Percentiles rank a stretch among this genome's conserved stretches.
These are phyloP conservation scores for Globodera rostochiensis DNA, from an alignment of 1,140 invertebrate genomes.

Conservation along the genomic window DNA sequence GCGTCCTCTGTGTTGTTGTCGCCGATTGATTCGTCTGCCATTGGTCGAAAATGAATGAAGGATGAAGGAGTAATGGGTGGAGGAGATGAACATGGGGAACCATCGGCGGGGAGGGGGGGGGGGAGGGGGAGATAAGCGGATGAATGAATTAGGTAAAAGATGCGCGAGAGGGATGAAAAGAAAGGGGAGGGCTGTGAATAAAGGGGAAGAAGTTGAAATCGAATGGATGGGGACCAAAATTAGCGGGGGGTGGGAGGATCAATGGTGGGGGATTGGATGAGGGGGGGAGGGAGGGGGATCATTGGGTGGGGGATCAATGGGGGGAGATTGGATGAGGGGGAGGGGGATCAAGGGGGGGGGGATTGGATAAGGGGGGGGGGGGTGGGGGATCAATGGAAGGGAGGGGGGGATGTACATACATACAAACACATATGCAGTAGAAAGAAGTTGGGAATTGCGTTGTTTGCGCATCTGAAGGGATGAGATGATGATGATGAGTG, in stretches of 20 bases:
- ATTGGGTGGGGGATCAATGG: too few relatives aligned
- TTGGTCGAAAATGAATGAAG: neutral
- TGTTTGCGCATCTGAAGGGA: neutral
- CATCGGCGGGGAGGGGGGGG: neutral
- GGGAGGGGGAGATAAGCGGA: neutral
- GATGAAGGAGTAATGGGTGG: neutral
- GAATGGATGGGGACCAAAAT: too few relatives aligned
- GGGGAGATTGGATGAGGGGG: too few relatives aligned
- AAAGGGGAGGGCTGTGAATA: neutral
- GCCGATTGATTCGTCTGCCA: neutral
- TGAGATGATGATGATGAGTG: too few relatives aligned
- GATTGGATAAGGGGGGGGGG: too few relatives aligned
- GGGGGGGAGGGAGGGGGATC: too few relatives aligned
- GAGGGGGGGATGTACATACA: too few relatives aligned
- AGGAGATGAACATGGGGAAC: neutral
- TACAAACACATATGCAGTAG: too few relatives aligned
- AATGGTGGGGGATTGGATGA: too few relatives aligned
- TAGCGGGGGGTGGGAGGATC: too few relatives aligned
- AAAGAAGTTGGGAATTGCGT: neutral
- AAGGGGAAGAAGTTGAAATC: too few relatives aligned
- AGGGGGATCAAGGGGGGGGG: neutral
- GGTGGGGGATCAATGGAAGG: neutral
- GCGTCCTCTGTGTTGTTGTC: neutral
- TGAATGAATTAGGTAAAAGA: slow-evolving; percentile 2
- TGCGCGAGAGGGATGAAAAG: slow-evolving; percentile 1